Percentiles rank a stretch among this genome's conserved stretches.
Evolutionary conservation across 2,113 vertebrate species (phyloP).

Genomic region (Anolis carolinensis): DNA sequence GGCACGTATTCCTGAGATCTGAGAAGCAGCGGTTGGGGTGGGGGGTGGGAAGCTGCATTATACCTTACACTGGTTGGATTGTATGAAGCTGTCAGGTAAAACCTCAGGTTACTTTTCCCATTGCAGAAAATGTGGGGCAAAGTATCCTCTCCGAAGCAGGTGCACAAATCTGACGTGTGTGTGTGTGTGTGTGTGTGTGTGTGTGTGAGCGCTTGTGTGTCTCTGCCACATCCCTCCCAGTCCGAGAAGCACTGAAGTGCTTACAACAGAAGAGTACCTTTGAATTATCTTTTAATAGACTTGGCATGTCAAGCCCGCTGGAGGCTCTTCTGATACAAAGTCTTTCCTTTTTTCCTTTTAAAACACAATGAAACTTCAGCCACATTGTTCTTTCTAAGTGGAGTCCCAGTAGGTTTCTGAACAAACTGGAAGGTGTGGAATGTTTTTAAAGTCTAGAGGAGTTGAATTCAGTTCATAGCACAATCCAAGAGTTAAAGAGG

Average conservation of each 20-base stretch:
- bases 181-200: neutral
- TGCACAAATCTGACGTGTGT: conserved; percentile 52
- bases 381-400: conserved; percentile 25
- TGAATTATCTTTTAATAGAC: conserved; percentile 33
- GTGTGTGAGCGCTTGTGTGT: neutral
- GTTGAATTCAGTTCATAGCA: neutral
- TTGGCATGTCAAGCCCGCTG: neutral
- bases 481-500: neutral
- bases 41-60: conserved; percentile 62
- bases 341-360: conserved; percentile 1
- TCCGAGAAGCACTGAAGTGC: conserved; percentile 16
- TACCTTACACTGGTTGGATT: conserved; percentile 68
- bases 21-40: conserved; percentile 51
- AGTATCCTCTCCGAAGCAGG: conserved; percentile 66
- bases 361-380: conserved; percentile 31
- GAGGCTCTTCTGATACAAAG: conserved; percentile 37
- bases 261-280: conserved; percentile 1
- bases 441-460: neutral
- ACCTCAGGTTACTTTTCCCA: conserved; percentile 65
- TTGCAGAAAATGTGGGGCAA: conserved; percentile 61
- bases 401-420: neutral
- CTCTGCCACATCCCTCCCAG: conserved; percentile 7
- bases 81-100: conserved; percentile 75
- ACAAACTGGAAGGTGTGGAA: neutral
- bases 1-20: conserved; percentile 71